These are phyloP conservation scores for Aphaenogaster ashmeadi DNA, from an alignment of 1,140 invertebrate species.

Conservation along the genomic window DNA sequence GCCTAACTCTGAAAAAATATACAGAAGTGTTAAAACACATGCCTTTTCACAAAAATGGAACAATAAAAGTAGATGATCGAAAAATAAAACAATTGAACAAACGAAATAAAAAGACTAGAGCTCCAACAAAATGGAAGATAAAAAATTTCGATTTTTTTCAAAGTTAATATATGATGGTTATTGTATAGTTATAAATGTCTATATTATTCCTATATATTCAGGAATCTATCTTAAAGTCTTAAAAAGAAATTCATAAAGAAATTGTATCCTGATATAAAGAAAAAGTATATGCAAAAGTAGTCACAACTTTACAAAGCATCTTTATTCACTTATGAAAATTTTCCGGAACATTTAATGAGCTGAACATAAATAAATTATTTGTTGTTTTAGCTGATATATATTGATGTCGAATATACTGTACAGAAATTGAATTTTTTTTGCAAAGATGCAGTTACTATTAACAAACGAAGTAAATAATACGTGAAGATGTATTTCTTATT, in stretches of 20 bases:
- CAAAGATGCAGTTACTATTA: neutral
- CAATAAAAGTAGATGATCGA: neutral
- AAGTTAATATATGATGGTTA: neutral
- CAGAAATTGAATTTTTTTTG: neutral
- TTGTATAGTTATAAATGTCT: slow-evolving; percentile 2
- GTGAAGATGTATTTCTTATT: neutral
- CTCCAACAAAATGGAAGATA: neutral
- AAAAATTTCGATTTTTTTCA: neutral
- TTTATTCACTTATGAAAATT: neutral
- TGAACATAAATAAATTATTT: neutral
- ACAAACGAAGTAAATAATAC: neutral
- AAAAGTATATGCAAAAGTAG: neutral
- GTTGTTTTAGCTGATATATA: neutral
- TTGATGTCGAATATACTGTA: neutral
- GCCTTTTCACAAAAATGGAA: neutral
- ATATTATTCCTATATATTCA: neutral
- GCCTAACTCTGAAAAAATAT: neutral
- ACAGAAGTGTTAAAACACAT: neutral
- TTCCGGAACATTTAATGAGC: neutral
- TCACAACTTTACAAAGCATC: neutral
- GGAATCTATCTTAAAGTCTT: neutral
- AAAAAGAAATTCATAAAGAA: slow-evolving; percentile 4
- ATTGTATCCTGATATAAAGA: slow-evolving; percentile 1
- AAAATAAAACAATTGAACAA: slow-evolving; percentile 13
- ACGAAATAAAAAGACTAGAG: neutral